phyloP scores from a whole-genome alignment of 1,140 invertebrate genomes.

The Drosophila orena region DNA sequence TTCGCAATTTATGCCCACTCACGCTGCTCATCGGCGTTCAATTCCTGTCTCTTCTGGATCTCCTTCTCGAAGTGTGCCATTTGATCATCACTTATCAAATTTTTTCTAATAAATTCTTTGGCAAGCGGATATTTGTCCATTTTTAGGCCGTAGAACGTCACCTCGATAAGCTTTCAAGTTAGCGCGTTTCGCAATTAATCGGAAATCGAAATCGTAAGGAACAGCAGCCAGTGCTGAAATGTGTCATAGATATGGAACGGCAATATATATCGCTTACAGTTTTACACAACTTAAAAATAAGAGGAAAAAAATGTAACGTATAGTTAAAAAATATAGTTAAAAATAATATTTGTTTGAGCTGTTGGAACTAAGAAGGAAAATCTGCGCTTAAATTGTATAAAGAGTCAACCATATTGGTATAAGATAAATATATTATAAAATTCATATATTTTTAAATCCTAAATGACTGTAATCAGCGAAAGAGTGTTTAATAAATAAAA shows the following conservation, averaged over 20 bases:
- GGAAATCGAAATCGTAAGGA: no score
- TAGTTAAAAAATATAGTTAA: no score
- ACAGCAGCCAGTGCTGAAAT: neutral
- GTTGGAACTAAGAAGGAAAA: no score
- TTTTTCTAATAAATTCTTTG: neutral
- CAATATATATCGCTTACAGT: neutral
- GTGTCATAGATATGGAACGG: neutral
- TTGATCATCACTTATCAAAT: neutral
- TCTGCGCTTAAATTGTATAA: no score
- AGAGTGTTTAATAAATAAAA: no score
- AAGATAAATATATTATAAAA: no score
- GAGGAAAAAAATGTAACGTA: neutral
- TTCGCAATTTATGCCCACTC: neutral
- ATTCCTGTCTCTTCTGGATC: neutral
- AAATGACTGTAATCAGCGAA: no score
- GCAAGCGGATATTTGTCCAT: neutral
- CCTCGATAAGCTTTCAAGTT: slow-evolving; percentile 1
- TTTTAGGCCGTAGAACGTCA: neutral
- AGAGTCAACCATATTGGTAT: no score
- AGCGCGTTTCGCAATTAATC: neutral
- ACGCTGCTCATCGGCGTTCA: neutral
- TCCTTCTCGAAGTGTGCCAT: neutral
- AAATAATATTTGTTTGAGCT: no score
- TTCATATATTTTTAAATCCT: no score
- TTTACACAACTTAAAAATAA: neutral